These are phyloP conservation scores for Rhinoraja longicauda DNA, from an alignment of 2,797 vertebrate genomes.

Conservation along the genomic window DNA sequence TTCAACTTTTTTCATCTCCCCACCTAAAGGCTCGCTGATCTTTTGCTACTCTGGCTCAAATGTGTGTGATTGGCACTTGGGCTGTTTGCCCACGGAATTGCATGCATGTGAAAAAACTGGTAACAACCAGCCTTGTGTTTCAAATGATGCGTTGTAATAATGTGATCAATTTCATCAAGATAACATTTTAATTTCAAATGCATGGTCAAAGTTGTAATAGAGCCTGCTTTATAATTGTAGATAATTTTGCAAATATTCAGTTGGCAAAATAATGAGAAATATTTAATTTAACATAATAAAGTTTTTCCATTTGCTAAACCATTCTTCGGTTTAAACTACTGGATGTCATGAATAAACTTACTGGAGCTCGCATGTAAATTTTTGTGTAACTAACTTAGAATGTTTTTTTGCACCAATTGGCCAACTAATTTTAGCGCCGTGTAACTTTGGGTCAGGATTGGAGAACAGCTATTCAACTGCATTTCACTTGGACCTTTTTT, in stretches of 20 bases:
- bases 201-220: neutral
- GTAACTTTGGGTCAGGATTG: neutral
- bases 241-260: neutral
- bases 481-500: too few species aligned
- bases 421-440: neutral
- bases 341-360: neutral
- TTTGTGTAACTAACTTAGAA: neutral
- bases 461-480: neutral
- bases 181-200: neutral
- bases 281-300: neutral
- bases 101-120: neutral
- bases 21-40: neutral
- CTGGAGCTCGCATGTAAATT: too few species aligned
- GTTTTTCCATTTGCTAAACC: neutral
- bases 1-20: neutral
- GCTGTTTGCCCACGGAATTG: neutral
- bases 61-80: neutral
- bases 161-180: neutral
- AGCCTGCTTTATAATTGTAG: neutral
- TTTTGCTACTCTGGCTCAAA: neutral
- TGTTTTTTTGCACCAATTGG: neutral
- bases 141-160: neutral
- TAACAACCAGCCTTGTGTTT: neutral
- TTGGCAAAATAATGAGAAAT: neutral
- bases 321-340: constrained; percentile 5